Evolutionary conservation across 2,113 vertebrate genomes (phyloP), one percentile per base, ranked within the genome.

Genomic region (Cervus canadensis): DNA sequence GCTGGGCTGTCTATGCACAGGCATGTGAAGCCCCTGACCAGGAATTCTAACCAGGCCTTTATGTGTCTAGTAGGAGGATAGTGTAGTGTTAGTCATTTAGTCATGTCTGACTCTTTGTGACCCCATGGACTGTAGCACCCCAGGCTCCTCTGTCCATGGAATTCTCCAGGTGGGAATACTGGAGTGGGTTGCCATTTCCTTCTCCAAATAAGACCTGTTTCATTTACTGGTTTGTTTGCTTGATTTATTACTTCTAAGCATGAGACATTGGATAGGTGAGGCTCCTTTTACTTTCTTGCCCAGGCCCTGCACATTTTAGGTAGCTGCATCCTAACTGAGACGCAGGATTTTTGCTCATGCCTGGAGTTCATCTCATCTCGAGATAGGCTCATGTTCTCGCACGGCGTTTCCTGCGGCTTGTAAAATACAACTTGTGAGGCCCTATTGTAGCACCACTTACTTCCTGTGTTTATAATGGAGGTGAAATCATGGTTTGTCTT

Each of bases 381-480:
- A 67, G 67, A 81, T 74, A 45, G 28, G 11, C 33, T 85, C 6
- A 1, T 25, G 25, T n/a, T 91, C 62, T 59, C 62, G 23, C 23
- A 0, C 0, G 23, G 85, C 26, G 62, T 89, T 95, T 94, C 96
- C 93, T 79, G 45, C 30, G 16, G 57, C 64, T 91, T 87, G 25
- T 97, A 84, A 94, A 91, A 56, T 23, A 59, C 81, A 91, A 26
- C 67, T 56, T 48, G 54, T 74, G 23, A 48, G 93, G 82, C 40
- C 45, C 60, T 81, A 4, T 19, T 2, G 30, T 30, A 33, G n/a
- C 33, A 25, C 64, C 43, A 30, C 6, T 91, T 33, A 89, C 43
- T 97, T 96, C 88, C 85, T 90, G 45, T 92, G 83, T 87, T 91
- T 90, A 74, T 13, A 43, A n/a, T 16, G 67, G 56, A 94, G 76